A percentile compares a stretch with the other conserved stretches of the same genome.
Evolutionary conservation across 2,888 invertebrate genomes (phyloP).

Genomic region (Torymus tubicola): DNA sequence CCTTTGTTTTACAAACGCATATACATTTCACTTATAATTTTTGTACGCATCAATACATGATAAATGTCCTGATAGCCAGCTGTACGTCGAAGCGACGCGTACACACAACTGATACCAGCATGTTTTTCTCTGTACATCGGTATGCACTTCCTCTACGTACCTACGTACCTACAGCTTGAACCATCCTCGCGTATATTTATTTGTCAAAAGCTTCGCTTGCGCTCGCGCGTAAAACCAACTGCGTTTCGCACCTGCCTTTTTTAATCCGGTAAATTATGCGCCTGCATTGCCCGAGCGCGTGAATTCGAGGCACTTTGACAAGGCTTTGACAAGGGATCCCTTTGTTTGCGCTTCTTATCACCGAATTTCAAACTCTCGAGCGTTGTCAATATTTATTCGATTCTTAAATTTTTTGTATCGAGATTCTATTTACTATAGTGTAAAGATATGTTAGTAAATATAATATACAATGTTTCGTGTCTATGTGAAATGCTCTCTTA

Average conservation of each 20-base stretch:
- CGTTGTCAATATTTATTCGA: slow-evolving; percentile 12
- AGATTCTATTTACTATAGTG: slow-evolving; percentile 1
- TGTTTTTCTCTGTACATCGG: background rate
- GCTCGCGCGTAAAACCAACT: slow-evolving; percentile 70
- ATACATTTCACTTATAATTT: slow-evolving; percentile 16
- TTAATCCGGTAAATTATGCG: slow-evolving; percentile 74
- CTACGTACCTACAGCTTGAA: slow-evolving; percentile 23
- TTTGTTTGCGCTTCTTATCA: slow-evolving; percentile 37
- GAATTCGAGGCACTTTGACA: slow-evolving; percentile 27
- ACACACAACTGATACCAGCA: slow-evolving; percentile 8
- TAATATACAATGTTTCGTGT: background rate
- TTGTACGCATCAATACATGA: background rate
- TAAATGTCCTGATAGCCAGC: slow-evolving; percentile 7
- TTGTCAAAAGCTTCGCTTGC: slow-evolving; percentile 67
- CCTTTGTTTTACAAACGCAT: too few species aligned
- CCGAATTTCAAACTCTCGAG: background rate
- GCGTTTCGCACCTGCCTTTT: slow-evolving; percentile 73
- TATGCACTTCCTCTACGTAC: background rate
- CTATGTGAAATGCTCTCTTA: too few species aligned
- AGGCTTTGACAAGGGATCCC: slow-evolving; percentile 27
- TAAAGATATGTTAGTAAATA: background rate
- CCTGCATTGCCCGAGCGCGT: slow-evolving; percentile 65
- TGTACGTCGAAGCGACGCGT: background rate
- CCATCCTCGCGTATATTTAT: slow-evolving; percentile 73
- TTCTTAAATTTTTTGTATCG: background rate